phyloP scores from a whole-genome alignment of 2,113 vertebrate genomes.

The Manacus vitellinus region DNA sequence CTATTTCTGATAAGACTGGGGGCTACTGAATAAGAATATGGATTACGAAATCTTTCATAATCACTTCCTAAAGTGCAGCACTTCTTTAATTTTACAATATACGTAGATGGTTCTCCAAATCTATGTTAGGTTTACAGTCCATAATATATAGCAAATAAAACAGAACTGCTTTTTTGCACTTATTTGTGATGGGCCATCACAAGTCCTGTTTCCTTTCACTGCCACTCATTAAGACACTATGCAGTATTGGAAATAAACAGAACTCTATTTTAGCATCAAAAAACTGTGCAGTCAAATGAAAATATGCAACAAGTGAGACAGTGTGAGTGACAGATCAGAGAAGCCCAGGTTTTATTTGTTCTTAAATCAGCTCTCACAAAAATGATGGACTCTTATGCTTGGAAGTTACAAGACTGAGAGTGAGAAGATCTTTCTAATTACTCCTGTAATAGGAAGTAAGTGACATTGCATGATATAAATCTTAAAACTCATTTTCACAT shows the following conservation, averaged over 20 bases:
- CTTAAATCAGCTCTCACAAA: constrained; percentile 1
- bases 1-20: not conserved
- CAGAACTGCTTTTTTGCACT: not conserved
- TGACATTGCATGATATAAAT: not conserved
- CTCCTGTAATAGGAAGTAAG: not conserved
- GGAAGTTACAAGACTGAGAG: not conserved
- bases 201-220: not conserved
- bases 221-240: not conserved
- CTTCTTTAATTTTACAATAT: not conserved
- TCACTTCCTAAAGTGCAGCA: not conserved
- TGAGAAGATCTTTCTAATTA: not conserved
- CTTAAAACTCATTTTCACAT: not conserved
- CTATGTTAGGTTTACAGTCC: not conserved
- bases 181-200: not conserved
- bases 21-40: not conserved
- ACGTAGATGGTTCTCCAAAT: not conserved
- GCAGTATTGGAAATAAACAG: not conserved
- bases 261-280: not conserved
- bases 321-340: not conserved
- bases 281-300: not conserved
- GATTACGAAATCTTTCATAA: not conserved
- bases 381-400: not conserved
- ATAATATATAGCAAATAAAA: not conserved
- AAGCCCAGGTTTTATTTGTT: not conserved
- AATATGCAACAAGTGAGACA: not conserved